A percentile compares a stretch with the other conserved stretches of the same genome.
phyloP scores from a whole-genome alignment of 2,797 vertebrate genomes.

The Aphelocoma californica region DNA sequence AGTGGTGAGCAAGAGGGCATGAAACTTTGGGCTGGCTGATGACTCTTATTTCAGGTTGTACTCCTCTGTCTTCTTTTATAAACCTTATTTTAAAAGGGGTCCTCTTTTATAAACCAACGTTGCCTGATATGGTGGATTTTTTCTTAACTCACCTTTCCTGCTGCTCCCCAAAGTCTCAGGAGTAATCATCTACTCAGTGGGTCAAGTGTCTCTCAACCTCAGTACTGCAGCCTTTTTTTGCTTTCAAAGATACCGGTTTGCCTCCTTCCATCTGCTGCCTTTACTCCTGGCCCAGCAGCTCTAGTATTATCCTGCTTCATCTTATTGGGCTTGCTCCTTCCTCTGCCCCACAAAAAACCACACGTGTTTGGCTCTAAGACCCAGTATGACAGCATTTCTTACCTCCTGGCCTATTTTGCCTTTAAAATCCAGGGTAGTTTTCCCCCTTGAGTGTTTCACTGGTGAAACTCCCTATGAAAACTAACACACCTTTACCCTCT shows the following conservation, averaged over 20 bases:
- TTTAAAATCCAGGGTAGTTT: background rate
- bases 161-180: background rate
- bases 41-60: background rate
- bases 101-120: background rate
- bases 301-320: background rate
- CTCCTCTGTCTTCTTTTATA: background rate
- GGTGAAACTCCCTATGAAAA: background rate
- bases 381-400: background rate
- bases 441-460: background rate
- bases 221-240: background rate
- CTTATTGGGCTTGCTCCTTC: background rate
- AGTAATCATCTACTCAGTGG: background rate
- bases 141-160: background rate
- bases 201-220: background rate
- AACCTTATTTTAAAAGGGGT: background rate
- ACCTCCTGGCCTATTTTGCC: background rate
- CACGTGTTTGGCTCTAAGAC: rapidly evolving
- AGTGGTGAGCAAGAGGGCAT: background rate
- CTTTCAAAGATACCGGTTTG: background rate
- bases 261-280: background rate
- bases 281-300: background rate
- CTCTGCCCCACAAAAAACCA: background rate
- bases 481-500: background rate
- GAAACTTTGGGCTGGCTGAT: background rate
- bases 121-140: background rate